Evolutionary conservation across 2,888 invertebrate species (phyloP).

Genomic region (Dryocosmus kuriphilus): DNA sequence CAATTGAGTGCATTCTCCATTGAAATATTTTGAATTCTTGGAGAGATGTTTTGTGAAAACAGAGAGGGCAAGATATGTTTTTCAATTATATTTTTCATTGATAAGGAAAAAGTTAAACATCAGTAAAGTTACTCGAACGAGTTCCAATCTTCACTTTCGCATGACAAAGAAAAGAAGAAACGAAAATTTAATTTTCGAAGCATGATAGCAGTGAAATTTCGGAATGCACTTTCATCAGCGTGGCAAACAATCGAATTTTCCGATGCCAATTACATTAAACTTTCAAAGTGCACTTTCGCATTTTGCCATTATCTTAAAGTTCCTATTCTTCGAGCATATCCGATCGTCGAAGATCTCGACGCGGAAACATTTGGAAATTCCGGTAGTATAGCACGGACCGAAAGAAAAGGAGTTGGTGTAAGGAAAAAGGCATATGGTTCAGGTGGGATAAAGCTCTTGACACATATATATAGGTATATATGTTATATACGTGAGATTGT

Average conservation of each 20-base stretch:
- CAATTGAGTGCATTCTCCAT: too few species aligned
- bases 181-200: not conserved
- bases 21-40: too few species aligned
- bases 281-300: conserved; percentile 4
- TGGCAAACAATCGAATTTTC: not conserved
- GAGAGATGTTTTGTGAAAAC: too few species aligned
- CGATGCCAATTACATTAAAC: not conserved
- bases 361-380: conserved; percentile 27
- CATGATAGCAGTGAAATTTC: not conserved
- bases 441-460: conserved; percentile 35
- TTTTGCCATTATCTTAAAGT: not conserved
- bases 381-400: conserved; percentile 7
- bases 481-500: conserved; percentile 43
- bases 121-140: conserved; percentile 2
- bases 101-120: too few species aligned
- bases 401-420: conserved; percentile 24
- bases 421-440: conserved; percentile 29
- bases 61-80: too few species aligned
- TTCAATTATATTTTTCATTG: too few species aligned
- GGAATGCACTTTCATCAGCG: conserved; percentile 1
- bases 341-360: conserved; percentile 12
- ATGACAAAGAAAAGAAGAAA: not conserved
- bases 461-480: too few species aligned
- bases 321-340: not conserved
- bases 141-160: not conserved